Conservation (phyloP, 2,888 invertebrate species). For the Chelonus formosanus region DNA sequence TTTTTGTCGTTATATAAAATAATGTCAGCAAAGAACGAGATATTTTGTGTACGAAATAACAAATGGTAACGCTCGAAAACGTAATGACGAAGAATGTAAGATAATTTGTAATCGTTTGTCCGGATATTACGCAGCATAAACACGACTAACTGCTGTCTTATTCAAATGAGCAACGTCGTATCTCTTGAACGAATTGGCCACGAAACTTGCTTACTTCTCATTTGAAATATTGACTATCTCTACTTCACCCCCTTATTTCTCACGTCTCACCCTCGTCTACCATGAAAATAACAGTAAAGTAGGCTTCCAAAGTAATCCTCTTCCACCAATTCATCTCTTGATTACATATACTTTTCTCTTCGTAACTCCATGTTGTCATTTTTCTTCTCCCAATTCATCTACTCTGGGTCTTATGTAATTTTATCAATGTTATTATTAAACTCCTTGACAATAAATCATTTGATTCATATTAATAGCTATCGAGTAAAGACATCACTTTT, state of each 20-base stretch:
- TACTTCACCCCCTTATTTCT: slow-evolving; percentile 15
- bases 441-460: no score
- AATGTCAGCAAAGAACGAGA: background rate
- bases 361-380: background rate
- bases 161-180: slow-evolving; percentile 55
- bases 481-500: no score
- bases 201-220: slow-evolving; percentile 27
- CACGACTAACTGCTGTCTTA: slow-evolving; percentile 62
- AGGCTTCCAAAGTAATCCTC: slow-evolving; percentile 13
- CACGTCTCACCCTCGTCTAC: background rate
- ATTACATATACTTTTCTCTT: slow-evolving; percentile 1
- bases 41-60: slow-evolving; percentile 1
- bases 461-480: no score
- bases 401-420: no score
- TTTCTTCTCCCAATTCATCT: background rate
- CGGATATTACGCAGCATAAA: slow-evolving; percentile 56
- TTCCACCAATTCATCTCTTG: slow-evolving; percentile 10
- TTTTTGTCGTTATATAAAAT: no score
- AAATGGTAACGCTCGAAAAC: slow-evolving; percentile 19
- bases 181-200: slow-evolving; percentile 40
- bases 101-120: slow-evolving; percentile 64
- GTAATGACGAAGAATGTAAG: slow-evolving; percentile 33
- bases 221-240: slow-evolving; percentile 30
- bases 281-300: slow-evolving; percentile 2
- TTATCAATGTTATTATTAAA: no score